Base-by-base conservation (phyloP, 1,140 invertebrate genomes). In the Gryllus bimaculatus region DNA sequence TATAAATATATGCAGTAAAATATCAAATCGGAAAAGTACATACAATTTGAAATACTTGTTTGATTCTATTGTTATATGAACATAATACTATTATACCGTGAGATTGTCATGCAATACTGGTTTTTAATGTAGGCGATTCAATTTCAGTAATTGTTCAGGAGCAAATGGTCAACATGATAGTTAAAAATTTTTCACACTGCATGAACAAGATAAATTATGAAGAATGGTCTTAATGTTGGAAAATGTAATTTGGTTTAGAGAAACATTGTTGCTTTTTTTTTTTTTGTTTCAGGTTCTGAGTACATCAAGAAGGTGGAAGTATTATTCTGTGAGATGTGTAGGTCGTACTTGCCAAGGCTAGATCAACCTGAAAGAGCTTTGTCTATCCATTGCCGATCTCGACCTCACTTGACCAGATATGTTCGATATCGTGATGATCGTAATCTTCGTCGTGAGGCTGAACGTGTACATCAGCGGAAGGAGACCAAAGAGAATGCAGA, bases 401-500 rank as follows among this genome's bases (percentile, higher is more conserved):
- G 91, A 78, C 88, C 88, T 81, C 92, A 93, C 84, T 87, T 93
- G 18, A 91, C 91, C 84, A 89, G 91, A 81, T 93, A 92, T 83
- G 89, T 93, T 78, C 88, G 92, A 47, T 90, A 92, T 82, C 92
- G 92, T 81, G 92, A 93, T 82, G 92, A 93, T 82, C 89, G 90
- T 82, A 90, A 90, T 76, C 84, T 92, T 78, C 89, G 90, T 80
- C 88, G 88, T 76, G 89, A 91, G 83, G 91, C 91, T 48, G 91
- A 93, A 84, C 87, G 89, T 81, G 90, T 92, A 76, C 91, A 90
- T 82, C 85, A 90, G 49, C 88, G 89, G 79, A 86, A 89, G 81
- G 88, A 89, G 81, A 85, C 86, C 78, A 81, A 82, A 79, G 78
- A 80, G 18, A 83, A 76, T 54, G 77, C 73, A 79, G 85, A 76